These are phyloP conservation scores for Forbesichthys agassizii DNA, from an alignment of 2,113 vertebrate genomes.

Conservation along the genomic window DNA sequence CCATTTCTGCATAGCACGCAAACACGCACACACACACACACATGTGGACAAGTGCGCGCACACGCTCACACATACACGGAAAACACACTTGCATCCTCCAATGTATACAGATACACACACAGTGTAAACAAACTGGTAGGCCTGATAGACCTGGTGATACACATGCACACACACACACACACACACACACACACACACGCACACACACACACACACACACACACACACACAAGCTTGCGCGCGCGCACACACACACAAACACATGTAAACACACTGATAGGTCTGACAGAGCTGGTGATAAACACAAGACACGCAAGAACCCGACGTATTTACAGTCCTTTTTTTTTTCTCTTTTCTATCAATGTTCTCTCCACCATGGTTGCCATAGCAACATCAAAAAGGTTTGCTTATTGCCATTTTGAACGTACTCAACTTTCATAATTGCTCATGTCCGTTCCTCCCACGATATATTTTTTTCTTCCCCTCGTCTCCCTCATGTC, in stretches of 20 bases:
- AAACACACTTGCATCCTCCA: background rate
- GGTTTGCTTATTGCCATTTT: constrained; percentile 45
- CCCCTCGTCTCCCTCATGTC: background rate
- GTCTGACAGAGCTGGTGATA: no score
- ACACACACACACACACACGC: no score
- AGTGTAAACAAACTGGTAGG: constrained; percentile 14
- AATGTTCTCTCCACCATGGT: constrained; percentile 18
- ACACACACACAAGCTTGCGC: no score
- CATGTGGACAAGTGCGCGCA: no score
- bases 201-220: no score
- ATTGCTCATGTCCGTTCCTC: constrained; percentile 14
- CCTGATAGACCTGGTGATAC: background rate
- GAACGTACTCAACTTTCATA: constrained; percentile 16
- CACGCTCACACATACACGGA: background rate
- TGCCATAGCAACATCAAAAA: constrained; percentile 41
- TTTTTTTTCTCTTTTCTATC: background rate
- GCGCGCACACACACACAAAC: no score
- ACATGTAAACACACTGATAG: no score
- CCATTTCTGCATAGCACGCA: background rate
- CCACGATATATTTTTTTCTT: background rate
- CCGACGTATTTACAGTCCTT: background rate
- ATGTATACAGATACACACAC: background rate
- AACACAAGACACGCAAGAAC: no score
- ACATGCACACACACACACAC: no score
- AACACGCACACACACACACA: background rate